Evolutionary conservation across 30 jellyfish, hydroid and myxozoan genomes (phyloP).

Genomic region (Cassiopea andromeda): DNA sequence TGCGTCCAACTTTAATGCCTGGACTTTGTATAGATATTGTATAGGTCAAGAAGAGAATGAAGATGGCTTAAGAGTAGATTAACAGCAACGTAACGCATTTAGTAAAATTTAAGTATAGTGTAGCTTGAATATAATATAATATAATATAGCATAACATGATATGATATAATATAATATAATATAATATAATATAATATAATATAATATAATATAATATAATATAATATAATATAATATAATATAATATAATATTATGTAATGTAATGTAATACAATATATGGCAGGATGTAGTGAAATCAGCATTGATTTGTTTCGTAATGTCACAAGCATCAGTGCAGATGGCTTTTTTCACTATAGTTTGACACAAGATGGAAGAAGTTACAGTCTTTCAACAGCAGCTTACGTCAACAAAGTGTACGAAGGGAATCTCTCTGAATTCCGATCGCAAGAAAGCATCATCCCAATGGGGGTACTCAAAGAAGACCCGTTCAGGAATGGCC

Average conservation of each 20-base stretch:
- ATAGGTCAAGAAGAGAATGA: neutral
- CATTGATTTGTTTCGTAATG: neutral
- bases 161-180: no score
- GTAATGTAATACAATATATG: neutral
- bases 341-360: constrained; percentile 1
- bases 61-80: no score
- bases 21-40: neutral
- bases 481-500: constrained; percentile 63
- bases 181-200: no score
- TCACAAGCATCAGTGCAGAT: neutral
- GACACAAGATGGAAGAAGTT: constrained; percentile 61
- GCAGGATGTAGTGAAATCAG: neutral
- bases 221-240: neutral
- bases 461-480: constrained; percentile 55
- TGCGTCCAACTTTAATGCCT: no score
- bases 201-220: neutral
- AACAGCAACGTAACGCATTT: no score
- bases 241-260: neutral
- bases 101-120: no score
- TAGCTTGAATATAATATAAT: no score
- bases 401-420: constrained; percentile 50
- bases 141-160: no score
- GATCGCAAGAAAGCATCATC: constrained; percentile 28
- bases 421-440: constrained; percentile 41
- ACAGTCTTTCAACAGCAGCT: constrained; percentile 41